Percentiles rank a stretch among this genome's conserved stretches.
Evolutionary conservation across 2,888 invertebrate genomes (phyloP).

Genomic region (Latrodectus elegans): DNA sequence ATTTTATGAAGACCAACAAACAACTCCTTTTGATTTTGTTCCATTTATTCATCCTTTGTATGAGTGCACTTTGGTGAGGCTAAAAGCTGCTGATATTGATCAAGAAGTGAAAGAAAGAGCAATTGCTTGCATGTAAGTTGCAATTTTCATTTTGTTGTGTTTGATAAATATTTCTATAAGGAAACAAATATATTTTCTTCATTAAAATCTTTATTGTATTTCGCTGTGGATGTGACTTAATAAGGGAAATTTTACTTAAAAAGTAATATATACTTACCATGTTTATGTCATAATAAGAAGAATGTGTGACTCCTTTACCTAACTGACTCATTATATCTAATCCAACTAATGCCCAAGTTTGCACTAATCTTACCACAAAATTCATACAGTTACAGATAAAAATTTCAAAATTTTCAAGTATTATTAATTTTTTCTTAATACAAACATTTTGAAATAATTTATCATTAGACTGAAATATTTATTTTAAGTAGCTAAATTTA

Average conservation of each 20-base stretch:
- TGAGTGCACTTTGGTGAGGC: slow-evolving; percentile 86
- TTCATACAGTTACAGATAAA: too few species aligned
- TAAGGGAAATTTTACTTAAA: too few species aligned
- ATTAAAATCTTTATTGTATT: too few species aligned
- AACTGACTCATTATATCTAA: too few species aligned
- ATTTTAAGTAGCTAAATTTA: not conserved
- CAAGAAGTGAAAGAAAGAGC: slow-evolving; percentile 99
- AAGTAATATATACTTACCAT: too few species aligned
- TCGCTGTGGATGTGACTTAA: too few species aligned
- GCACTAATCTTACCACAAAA: too few species aligned
- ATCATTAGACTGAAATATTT: not conserved
- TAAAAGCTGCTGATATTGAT: slow-evolving; percentile 97
- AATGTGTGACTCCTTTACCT: too few species aligned
- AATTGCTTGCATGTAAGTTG: slow-evolving; percentile 88
- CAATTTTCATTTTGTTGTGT: slow-evolving; percentile 5
- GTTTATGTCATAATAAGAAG: too few species aligned
- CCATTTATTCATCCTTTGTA: slow-evolving; percentile 86
- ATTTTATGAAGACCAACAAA: slow-evolving; percentile 74
- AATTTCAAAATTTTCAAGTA: not conserved
- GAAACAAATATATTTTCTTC: too few species aligned
- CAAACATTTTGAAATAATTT: not conserved
- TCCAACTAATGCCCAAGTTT: too few species aligned
- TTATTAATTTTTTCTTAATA: not conserved
- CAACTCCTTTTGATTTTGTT: slow-evolving; percentile 82
- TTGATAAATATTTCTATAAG: too few species aligned